phyloP scores from a whole-genome alignment of 92 coral and sea anemone species.

The Porites cylindrica region DNA sequence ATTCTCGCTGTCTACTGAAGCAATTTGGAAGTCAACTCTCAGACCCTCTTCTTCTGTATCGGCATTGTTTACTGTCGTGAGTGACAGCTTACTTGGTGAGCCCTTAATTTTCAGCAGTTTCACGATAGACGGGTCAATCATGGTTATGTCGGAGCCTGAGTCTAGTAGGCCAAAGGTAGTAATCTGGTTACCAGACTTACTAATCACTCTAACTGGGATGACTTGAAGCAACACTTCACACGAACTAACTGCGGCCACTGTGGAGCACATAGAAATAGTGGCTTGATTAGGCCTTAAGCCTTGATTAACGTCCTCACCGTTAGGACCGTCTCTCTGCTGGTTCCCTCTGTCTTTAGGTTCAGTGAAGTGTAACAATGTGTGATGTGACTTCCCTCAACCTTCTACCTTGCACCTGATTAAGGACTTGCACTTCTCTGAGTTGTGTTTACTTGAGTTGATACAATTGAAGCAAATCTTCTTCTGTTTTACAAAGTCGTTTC shows the following conservation, averaged over 20 bases:
- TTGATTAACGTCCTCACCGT: too few species aligned
- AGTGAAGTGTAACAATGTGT: too few species aligned
- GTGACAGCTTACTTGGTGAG: constrained; percentile 27
- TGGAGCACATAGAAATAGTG: neutral
- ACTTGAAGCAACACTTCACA: constrained; percentile 56
- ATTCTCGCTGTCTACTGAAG: constrained; percentile 33
- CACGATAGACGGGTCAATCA: constrained; percentile 59
- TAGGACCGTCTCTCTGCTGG: too few species aligned
- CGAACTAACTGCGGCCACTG: constrained; percentile 4
- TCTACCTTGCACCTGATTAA: too few species aligned
- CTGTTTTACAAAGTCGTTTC: too few species aligned
- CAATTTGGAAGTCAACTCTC: constrained; percentile 50
- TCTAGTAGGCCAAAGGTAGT: constrained; percentile 62
- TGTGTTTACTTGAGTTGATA: too few species aligned
- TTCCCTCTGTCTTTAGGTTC: too few species aligned
- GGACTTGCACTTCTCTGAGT: too few species aligned
- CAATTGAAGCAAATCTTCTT: too few species aligned
- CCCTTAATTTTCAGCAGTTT: constrained; percentile 44
- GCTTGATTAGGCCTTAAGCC: too few species aligned
- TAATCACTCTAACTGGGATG: constrained; percentile 49
- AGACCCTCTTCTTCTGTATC: constrained; percentile 40
- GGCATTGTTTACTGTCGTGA: constrained; percentile 52
- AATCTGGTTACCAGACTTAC: constrained; percentile 37
- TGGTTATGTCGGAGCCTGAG: constrained; percentile 65
- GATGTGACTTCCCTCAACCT: too few species aligned